Conservation (phyloP, 2,113 vertebrate species). For the Strix uralensis region DNA sequence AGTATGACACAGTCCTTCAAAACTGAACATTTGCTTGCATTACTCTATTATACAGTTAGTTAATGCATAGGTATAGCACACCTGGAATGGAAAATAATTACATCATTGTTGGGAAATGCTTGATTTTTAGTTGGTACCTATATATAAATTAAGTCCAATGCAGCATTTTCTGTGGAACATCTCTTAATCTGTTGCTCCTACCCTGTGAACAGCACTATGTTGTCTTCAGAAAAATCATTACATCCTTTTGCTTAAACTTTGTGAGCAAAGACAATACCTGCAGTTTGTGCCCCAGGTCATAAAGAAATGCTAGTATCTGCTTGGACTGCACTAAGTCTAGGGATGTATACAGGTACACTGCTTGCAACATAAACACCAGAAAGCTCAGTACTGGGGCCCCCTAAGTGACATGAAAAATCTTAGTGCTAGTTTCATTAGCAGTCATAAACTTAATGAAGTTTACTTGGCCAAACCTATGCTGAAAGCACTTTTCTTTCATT, state of each 20-base stretch:
- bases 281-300: not conserved
- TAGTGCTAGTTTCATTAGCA: not conserved
- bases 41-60: not conserved
- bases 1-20: not conserved
- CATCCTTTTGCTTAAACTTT: not conserved
- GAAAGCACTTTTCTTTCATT: not conserved
- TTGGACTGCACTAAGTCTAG: not conserved
- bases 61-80: not conserved
- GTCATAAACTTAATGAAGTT: not conserved
- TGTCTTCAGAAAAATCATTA: not conserved
- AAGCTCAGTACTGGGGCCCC: not conserved
- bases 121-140: not conserved
- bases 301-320: not conserved
- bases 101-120: not conserved
- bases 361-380: not conserved
- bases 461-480: not conserved
- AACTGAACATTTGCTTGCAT: not conserved
- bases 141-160: not conserved
- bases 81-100: not conserved
- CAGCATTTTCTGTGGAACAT: not conserved
- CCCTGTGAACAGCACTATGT: not conserved
- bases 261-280: not conserved
- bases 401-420: not conserved
- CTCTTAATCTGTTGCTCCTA: not conserved
- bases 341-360: not conserved